Evolutionary conservation across 2,888 invertebrate species (phyloP).

Genomic region (Andrena dorsata): DNA sequence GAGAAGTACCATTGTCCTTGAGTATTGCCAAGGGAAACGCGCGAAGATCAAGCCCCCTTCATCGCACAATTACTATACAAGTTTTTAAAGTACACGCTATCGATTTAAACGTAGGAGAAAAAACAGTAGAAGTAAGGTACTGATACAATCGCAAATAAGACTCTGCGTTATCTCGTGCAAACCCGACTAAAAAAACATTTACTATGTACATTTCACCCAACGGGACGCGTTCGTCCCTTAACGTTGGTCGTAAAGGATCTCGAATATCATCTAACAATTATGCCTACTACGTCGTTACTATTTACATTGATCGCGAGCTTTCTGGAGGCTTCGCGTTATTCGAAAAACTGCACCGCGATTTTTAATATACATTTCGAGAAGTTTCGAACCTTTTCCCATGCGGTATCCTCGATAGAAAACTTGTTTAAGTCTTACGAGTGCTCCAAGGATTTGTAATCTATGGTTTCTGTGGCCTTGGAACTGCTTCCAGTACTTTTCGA

Average conservation of each 20-base stretch:
- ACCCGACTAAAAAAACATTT: slow-evolving; percentile 43
- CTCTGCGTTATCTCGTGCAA: slow-evolving; percentile 60
- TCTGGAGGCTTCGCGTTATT: slow-evolving; percentile 1
- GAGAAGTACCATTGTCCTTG: slow-evolving; percentile 60
- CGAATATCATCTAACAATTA: slow-evolving; percentile 17
- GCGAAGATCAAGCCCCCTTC: slow-evolving; percentile 23
- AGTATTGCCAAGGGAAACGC: slow-evolving; percentile 62
- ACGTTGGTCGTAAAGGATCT: slow-evolving; percentile 10
- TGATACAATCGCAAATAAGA: slow-evolving; percentile 53
- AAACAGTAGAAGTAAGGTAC: slow-evolving; percentile 54
- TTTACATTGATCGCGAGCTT: slow-evolving; percentile 46
- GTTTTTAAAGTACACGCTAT: slow-evolving; percentile 46
- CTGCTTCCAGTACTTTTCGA: background rate
- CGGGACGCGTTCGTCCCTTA: background rate
- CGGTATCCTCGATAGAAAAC: background rate
- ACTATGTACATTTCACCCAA: slow-evolving; percentile 69
- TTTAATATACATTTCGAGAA: slow-evolving; percentile 27
- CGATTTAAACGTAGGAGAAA: slow-evolving; percentile 8
- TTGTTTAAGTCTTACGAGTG: background rate
- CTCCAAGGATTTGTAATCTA: background rate
- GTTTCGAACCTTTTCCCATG: background rate
- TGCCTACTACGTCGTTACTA: slow-evolving; percentile 42
- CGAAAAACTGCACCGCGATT: slow-evolving; percentile 4
- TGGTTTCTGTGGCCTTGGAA: background rate
- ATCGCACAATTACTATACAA: slow-evolving; percentile 43